Evolutionary conservation across 1,140 invertebrate genomes (phyloP).

Genomic region (Heliconius hewitsoni): DNA sequence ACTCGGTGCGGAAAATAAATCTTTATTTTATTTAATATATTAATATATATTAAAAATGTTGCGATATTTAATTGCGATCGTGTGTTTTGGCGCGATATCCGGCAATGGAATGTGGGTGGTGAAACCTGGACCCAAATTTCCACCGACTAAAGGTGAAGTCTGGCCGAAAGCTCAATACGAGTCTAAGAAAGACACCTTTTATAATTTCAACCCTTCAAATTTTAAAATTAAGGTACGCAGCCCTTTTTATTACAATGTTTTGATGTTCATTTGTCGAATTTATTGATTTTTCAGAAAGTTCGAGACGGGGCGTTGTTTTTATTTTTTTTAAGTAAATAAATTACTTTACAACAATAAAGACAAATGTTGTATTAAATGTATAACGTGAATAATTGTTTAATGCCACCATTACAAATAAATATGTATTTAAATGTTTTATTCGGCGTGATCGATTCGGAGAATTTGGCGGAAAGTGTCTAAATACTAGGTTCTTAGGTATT

Average conservation of each 20-base stretch:
- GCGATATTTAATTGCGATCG: slow-evolving; percentile 36
- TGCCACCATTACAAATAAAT: no score
- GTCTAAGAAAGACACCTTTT: slow-evolving; percentile 56
- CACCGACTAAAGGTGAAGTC: slow-evolving; percentile 79
- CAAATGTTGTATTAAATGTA: no score
- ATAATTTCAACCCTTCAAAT: slow-evolving; percentile 55
- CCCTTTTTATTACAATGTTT: neutral
- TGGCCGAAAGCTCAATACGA: slow-evolving; percentile 81
- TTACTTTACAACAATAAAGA: no score
- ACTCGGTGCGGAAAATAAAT: neutral
- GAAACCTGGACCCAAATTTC: slow-evolving; percentile 62
- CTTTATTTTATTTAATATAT: neutral
- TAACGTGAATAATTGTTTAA: no score
- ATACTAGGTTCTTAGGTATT: no score
- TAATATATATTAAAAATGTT: slow-evolving; percentile 37
- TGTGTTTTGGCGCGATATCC: slow-evolving; percentile 40
- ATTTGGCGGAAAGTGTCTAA: no score
- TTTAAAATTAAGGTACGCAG: slow-evolving; percentile 76
- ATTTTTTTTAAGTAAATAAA: slow-evolving; percentile 1
- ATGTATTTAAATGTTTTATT: no score
- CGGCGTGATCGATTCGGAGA: no score
- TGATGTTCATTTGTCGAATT: slow-evolving; percentile 32
- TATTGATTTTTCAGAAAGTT: slow-evolving; percentile 40
- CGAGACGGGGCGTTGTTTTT: neutral
- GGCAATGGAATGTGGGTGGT: slow-evolving; percentile 48